Evolutionary conservation across 2,113 vertebrate genomes (phyloP).

Genomic region (Morone chrysops): DNA sequence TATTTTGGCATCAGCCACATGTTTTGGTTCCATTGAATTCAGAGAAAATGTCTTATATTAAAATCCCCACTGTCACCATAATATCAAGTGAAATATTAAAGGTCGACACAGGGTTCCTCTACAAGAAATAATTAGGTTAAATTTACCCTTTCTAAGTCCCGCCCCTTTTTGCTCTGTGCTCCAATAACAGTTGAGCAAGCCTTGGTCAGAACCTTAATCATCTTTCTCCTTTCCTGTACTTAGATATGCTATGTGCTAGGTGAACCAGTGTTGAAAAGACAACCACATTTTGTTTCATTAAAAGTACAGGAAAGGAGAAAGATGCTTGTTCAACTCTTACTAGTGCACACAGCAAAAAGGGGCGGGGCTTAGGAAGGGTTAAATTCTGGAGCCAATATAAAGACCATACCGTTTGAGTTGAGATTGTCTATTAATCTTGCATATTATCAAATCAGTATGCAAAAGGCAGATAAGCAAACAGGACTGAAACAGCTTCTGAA

Average conservation of each 20-base stretch:
- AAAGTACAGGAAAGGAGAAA: too few species aligned
- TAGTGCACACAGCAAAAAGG: too few species aligned
- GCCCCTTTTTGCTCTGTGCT: too few species aligned
- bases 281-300: too few species aligned
- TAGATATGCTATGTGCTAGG: too few species aligned
- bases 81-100: background rate
- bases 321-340: too few species aligned
- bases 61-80: background rate
- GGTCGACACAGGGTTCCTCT: background rate
- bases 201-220: too few species aligned
- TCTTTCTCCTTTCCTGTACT: too few species aligned
- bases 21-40: background rate
- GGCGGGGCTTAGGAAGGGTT: background rate
- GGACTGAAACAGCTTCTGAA: background rate
- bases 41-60: background rate
- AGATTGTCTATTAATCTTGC: background rate
- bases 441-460: background rate
- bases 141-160: too few species aligned
- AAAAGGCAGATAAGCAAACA: background rate
- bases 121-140: background rate
- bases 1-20: background rate
- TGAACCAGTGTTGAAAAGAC: too few species aligned
- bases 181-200: too few species aligned
- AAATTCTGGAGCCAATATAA: background rate
- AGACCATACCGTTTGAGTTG: background rate